Base-by-base conservation (phyloP, 1,140 invertebrate species). In the Zaprionus camerounensis region DNA sequence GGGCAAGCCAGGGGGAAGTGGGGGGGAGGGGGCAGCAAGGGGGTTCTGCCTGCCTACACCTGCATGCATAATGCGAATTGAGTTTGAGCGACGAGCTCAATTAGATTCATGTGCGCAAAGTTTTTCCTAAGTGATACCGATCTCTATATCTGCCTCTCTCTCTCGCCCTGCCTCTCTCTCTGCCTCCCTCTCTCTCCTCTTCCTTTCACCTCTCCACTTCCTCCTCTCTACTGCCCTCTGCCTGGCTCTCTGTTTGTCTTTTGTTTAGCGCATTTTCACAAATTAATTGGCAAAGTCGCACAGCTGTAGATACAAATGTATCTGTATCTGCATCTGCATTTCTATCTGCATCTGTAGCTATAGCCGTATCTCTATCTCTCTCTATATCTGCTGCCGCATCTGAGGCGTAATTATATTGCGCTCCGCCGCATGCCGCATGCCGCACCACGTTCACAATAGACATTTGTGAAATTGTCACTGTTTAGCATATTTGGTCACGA, bases 401-500 rank as follows among this genome's bases (percentile, higher is more conserved):
- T 77, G 75, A 77, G 71, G 69, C 70, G 65, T 88, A 87, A 84
- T 90, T 87, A 81, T 82, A 87, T 72, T 85, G 58, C 53, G 34
- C 53, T 22, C 12, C 59, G 78, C 73, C 15, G 5, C 38, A 46
- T 46, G 78, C 73, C 15, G 5, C 38, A 46, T 46, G 17, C 41
- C 41, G n/a, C 41, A 17, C 17, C n/a, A 9, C 41, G 41, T 46
- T 46, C 71, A 80, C 84, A 87, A 87, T 87, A 83, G 85, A 78
- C 76, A 90, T 88, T 88, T 90, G 85, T 88, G 85, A 90, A 88
- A 88, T 90, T 88, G 85, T 88, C 85, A 88, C 85, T 88, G 70
- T 85, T 88, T 88, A 88, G 85, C 85, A 88, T 88, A 88, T 88
- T 88, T 90, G 85, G 85, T 88, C 85, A 88, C 85, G 85, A 88